These are phyloP conservation scores for Anniella stebbinsi DNA, from an alignment of 2,797 vertebrate genomes.

Conservation along the genomic window DNA sequence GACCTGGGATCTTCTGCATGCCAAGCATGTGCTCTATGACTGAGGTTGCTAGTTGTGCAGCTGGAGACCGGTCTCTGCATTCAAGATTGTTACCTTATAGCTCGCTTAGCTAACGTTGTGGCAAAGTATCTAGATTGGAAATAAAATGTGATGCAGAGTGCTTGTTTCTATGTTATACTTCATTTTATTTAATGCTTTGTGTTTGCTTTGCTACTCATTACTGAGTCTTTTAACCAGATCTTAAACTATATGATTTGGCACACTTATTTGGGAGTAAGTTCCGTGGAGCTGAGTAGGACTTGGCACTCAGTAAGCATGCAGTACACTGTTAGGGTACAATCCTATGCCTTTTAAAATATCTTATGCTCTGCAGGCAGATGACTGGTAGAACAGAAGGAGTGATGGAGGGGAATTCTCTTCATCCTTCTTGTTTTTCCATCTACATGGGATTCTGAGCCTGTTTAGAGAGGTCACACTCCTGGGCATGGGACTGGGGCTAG, in stretches of 20 bases:
- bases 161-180: neutral
- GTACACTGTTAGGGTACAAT: no score
- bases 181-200: neutral
- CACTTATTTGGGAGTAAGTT: neutral
- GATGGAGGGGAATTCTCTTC: no score
- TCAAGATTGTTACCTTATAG: neutral
- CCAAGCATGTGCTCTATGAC: no score
- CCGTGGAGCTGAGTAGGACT: neutral
- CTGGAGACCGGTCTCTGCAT: neutral
- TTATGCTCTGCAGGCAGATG: no score
- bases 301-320: neutral
- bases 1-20: no score
- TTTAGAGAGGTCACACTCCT: no score
- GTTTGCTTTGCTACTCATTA: neutral
- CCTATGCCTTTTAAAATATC: no score
- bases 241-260: neutral
- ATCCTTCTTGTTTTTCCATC: no score
- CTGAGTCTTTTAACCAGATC: neutral
- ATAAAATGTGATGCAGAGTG: neutral
- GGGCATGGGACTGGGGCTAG: no score
- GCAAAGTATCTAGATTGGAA: neutral
- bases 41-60: neutral
- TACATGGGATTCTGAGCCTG: no score
- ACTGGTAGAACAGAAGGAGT: no score
- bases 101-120: neutral